phyloP scores from a whole-genome alignment of 2,888 invertebrate species.

The Folsomia manolachei region DNA sequence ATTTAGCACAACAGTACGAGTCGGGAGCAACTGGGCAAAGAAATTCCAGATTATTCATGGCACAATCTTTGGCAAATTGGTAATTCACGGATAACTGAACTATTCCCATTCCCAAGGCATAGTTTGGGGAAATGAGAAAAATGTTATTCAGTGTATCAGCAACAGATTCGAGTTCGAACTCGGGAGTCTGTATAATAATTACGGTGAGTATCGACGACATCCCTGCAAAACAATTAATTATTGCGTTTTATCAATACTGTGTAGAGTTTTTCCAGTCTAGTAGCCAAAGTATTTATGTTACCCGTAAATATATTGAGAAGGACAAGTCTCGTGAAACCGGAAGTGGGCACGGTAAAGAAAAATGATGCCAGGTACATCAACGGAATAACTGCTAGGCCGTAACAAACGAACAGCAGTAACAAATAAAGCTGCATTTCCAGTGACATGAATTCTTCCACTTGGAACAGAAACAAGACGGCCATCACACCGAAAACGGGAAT shows the following conservation, averaged over 20 bases:
- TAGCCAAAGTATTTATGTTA: constrained; percentile 52
- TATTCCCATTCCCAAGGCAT: constrained; percentile 56
- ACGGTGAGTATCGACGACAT: constrained; percentile 69
- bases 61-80: constrained; percentile 43
- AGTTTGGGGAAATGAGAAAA: constrained; percentile 70
- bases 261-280: neutral
- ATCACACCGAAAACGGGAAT: constrained; percentile 61
- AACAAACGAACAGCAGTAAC: constrained; percentile 64
- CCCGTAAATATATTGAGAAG: constrained; percentile 71
- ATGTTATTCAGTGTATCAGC: constrained; percentile 64
- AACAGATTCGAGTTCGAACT: constrained; percentile 61
- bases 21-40: constrained; percentile 34
- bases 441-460: constrained; percentile 63
- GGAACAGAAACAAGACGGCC: constrained; percentile 63
- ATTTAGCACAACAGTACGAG: constrained; percentile 32
- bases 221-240: constrained; percentile 57
- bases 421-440: constrained; percentile 60
- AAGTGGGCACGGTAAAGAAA: constrained; percentile 68
- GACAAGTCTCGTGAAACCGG: constrained; percentile 70
- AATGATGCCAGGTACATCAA: constrained; percentile 68
- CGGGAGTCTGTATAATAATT: constrained; percentile 64
- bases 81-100: constrained; percentile 47
- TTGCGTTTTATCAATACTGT: too few species aligned
- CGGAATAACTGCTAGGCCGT: constrained; percentile 70
- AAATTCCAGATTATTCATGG: constrained; percentile 31